Evolutionary conservation across 2,888 invertebrate species (phyloP), one percentile per base, ranked within the genome.

Genomic region (Syrphus vitripennis): DNA sequence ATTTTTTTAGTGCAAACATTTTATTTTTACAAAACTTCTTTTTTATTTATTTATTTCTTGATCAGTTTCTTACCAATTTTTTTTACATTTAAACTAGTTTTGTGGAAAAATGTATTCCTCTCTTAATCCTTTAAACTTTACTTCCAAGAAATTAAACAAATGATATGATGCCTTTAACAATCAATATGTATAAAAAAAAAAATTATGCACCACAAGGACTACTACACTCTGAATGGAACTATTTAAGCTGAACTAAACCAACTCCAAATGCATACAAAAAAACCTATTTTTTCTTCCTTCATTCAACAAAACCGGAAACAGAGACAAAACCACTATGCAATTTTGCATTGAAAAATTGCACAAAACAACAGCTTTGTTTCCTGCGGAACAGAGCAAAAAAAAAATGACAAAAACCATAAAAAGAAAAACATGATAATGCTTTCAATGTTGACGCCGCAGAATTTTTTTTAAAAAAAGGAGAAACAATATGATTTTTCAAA

Each of bases 371-470:
- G 42, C 42, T 63, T 63, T 63, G 40, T 26, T 63, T 63, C 42
- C 42, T 65, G 45, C n/a, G 16, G 6, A 40, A 24, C 24, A 21
- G 14, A n/a, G 14, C 14, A 14, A 14, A 19, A 34, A 31, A 29
- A 26, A 7, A 29, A 53, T 26, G 4, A 19, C 4, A 1, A 31
- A 50, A 67, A 12, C 65, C 65, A 31, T 65, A 3, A 63, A 16
- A 19, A 34, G 50, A 24, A 50, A 50, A 67, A 50, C 67, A 67
- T 10, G 42, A 67, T 50, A 67, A 67, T 67, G 34, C 67, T 67
- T 67, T 67, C 67, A 67, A 67, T 67, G 67, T 67, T 67, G 10
- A 29, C n/a, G 31, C 31, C 65, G 34, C 21, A 48, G 48, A 45
- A 67, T 67, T 50, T n/a, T n/a, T n/a, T n/a, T n/a, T 7, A 50